Conservation (phyloP, 2,113 vertebrate genomes). For the Acrocephalus kingi region DNA sequence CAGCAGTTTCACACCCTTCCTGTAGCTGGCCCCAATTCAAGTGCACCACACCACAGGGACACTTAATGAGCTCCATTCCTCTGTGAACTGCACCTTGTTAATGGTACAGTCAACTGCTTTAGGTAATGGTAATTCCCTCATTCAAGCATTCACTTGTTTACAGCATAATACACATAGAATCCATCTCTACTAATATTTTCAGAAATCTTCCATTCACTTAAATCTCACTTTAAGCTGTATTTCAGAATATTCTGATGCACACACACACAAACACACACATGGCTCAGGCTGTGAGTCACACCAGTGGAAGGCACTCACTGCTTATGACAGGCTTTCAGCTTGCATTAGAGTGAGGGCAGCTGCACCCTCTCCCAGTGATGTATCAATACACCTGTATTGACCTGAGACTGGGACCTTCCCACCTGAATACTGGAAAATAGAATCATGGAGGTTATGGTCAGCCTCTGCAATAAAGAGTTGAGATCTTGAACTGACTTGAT, state of each 20-base stretch:
- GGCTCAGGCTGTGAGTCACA: not conserved
- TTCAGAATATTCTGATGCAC: not conserved
- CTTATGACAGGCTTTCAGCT: not conserved
- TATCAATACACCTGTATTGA: not conserved
- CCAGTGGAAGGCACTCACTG: not conserved
- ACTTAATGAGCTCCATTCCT: not conserved
- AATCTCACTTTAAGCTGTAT: not conserved
- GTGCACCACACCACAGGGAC: not conserved
- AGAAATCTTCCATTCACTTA: not conserved
- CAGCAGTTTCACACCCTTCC: not conserved
- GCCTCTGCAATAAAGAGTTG: not conserved
- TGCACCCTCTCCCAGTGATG: not conserved
- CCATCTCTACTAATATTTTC: not conserved
- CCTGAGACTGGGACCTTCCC: not conserved
- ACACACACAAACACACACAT: not conserved
- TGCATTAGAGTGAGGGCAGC: not conserved
- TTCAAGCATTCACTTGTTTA: not conserved
- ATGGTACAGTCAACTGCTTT: no score
- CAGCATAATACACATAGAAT: not conserved
- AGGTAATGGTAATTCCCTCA: not conserved
- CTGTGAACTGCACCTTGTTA: not conserved
- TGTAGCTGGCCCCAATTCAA: not conserved
- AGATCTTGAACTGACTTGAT: constrained; percentile 86
- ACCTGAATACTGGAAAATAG: not conserved
- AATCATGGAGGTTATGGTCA: not conserved